Conservation (phyloP, 30 jellyfish, hydroid and myxozoan genomes). For the Cassiopea andromeda region DNA sequence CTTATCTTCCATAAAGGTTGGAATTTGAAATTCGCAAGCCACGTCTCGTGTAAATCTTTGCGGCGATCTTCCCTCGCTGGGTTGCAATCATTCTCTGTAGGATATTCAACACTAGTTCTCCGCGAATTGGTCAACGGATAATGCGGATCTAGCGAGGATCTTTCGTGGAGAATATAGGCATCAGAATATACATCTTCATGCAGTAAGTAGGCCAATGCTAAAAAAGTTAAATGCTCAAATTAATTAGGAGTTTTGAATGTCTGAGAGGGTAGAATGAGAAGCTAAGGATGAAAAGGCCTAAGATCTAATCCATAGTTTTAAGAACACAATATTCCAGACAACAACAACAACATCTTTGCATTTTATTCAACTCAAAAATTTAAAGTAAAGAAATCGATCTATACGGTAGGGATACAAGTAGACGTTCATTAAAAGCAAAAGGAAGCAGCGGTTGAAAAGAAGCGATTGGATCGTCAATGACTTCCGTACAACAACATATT, state of each 20-base stretch:
- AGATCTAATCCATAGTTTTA: neutral
- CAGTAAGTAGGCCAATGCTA: conserved; percentile 79
- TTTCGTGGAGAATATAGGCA: conserved; percentile 90
- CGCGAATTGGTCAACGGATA: conserved; percentile 49
- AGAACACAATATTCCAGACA: too few relatives aligned
- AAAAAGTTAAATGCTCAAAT: neutral
- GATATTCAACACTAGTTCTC: conserved; percentile 17
- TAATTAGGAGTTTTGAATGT: neutral
- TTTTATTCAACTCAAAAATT: too few relatives aligned
- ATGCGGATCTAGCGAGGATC: conserved; percentile 74
- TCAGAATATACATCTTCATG: conserved; percentile 85
- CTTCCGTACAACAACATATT: too few relatives aligned
- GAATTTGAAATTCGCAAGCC: conserved; percentile 83
- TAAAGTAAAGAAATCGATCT: too few relatives aligned
- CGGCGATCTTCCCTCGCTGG: conserved; percentile 55
- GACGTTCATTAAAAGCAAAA: too few relatives aligned
- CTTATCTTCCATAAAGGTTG: conserved; percentile 95
- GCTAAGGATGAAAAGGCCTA: neutral
- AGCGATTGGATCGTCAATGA: too few relatives aligned
- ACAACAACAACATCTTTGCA: too few relatives aligned
- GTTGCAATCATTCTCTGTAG: conserved; percentile 12
- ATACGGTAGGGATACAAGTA: too few relatives aligned
- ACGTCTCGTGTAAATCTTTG: conserved; percentile 77
- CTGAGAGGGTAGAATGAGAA: neutral
- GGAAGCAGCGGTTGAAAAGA: too few relatives aligned